Percentiles rank a stretch among this genome's conserved stretches.
Evolutionary conservation across 2,113 vertebrate genomes (phyloP).

Genomic region (Lipotes vexillifer): DNA sequence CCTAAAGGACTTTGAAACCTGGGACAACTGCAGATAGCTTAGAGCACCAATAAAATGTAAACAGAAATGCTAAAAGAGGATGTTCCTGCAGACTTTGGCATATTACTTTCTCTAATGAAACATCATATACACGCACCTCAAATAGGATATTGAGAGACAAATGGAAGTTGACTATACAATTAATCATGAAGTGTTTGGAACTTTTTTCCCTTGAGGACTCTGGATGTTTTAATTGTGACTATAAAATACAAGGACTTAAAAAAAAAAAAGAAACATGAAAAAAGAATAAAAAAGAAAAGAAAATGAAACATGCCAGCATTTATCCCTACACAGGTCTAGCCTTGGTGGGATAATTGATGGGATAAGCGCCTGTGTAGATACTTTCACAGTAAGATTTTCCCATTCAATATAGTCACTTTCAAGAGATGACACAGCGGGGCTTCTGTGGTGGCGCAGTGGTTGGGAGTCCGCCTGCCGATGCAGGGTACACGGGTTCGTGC

Average conservation of each 20-base stretch:
- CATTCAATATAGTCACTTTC: background rate
- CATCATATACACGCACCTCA: background rate
- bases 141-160: background rate
- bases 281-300: background rate
- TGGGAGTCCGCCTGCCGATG: too few species aligned
- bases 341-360: background rate
- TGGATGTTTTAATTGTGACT: background rate
- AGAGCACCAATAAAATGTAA: constrained; percentile 28
- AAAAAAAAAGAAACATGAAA: background rate
- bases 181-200: background rate
- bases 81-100: background rate
- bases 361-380: background rate
- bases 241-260: background rate
- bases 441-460: too few species aligned
- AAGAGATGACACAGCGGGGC: background rate
- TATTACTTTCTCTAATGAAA: constrained; percentile 10
- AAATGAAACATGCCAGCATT: background rate
- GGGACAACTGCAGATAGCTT: constrained; percentile 20
- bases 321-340: background rate
- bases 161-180: background rate
- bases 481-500: too few species aligned
- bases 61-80: background rate
- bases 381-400: background rate
- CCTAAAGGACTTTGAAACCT: constrained; percentile 37
- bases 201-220: background rate